phyloP scores from a whole-genome alignment of 1,140 invertebrate genomes.

The Achatina immaculata region DNA sequence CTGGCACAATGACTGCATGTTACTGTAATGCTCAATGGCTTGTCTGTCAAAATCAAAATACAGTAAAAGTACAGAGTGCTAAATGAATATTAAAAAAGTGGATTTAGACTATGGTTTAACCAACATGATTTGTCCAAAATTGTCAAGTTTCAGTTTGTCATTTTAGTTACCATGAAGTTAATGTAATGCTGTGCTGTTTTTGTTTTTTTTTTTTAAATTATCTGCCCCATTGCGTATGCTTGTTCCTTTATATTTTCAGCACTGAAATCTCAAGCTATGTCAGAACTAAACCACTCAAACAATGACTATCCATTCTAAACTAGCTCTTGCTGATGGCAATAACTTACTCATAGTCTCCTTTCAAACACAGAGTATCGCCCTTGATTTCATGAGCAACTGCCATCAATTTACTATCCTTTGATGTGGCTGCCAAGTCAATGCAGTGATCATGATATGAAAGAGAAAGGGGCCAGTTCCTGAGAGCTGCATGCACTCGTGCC shows the following conservation, averaged over 20 bases:
- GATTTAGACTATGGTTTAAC: too few species aligned
- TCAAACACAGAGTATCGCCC: slow-evolving; percentile 62
- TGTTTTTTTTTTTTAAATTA: too few species aligned
- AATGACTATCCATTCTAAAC: neutral
- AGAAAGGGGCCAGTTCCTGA: slow-evolving; percentile 58
- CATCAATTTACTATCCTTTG: slow-evolving; percentile 53
- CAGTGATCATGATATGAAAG: slow-evolving; percentile 65
- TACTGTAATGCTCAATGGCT: slow-evolving; percentile 28
- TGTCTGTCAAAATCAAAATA: neutral
- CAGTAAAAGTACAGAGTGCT: too few species aligned
- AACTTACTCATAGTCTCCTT: slow-evolving; percentile 54
- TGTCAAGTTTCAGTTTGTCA: too few species aligned
- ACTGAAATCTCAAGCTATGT: too few species aligned
- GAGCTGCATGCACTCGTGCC: slow-evolving; percentile 61
- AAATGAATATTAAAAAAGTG: too few species aligned
- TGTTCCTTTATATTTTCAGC: too few species aligned
- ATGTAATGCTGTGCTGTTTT: too few species aligned
- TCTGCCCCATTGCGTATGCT: too few species aligned
- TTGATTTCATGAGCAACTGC: slow-evolving; percentile 62
- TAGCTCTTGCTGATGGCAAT: neutral
- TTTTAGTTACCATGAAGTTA: too few species aligned
- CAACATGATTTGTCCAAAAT: too few species aligned
- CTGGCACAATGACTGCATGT: slow-evolving; percentile 50
- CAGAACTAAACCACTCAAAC: too few species aligned
- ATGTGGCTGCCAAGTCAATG: slow-evolving; percentile 56